Base-by-base conservation (phyloP, 2,888 invertebrate species). In the Rhabditoides inermis region DNA sequence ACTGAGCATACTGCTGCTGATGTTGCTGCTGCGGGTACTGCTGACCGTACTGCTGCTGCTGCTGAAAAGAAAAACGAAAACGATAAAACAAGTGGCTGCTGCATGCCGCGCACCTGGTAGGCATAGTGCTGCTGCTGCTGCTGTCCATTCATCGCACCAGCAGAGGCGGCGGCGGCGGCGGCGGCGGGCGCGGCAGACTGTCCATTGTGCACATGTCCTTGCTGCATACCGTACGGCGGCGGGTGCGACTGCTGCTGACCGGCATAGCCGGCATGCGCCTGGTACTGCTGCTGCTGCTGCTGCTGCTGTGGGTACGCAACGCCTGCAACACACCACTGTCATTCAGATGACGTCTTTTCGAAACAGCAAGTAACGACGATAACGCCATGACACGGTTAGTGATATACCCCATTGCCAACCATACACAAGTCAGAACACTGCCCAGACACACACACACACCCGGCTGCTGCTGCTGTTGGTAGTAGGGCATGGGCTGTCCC, bases 281-380 rank as follows among this genome's bases (percentile, higher is more conserved):
- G 46, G 18, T 56, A 51, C 35, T 40, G 45, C 20, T 52, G 55
- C 26, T 46, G 56, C n/a, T 18, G 39, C 15, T 46, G 49, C 25
- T 52, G 53, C 12, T 40, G 10, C 18, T 40, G 12, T 46, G 52
- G 2, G 41, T 18, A 23, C 26, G 35, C 6, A 37, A 27, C 28
- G 18, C 20, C 40, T 15, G 40, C 7, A 7, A n/a, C 15, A 40
- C 15, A 18, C 40, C 7, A 40, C 7, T n/a, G 7, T 32, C 15
- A 32, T 12, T 32, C 7, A 15, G 35, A 32, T 12, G 35, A 15
- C 35, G 7, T 32, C 7, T 32, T 12, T 32, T 32, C 7, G 15
- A 32, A 32, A 32, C 7, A 32, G 15, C 35, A 32, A 32, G 35
- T 7, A 32, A 32, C 30, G 53, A n/a, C n/a, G n/a, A n/a, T n/a